Base-by-base conservation (phyloP, 2,113 vertebrate genomes). In the Actenoides hombroni region DNA sequence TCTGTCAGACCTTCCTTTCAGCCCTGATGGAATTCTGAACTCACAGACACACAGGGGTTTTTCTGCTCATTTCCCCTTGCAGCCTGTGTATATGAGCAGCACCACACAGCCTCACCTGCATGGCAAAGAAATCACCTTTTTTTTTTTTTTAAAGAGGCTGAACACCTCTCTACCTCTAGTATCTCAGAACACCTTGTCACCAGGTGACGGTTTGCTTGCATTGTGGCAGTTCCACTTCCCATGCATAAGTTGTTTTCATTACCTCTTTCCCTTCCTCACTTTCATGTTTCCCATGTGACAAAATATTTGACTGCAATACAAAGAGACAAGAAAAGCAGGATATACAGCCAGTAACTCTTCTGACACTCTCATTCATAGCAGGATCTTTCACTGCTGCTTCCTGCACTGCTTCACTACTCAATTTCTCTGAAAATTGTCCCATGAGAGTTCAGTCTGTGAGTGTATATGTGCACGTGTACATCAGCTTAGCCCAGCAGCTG, bases 221-320 rank as follows among this genome's bases (percentile, higher is more conserved):
- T 23, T 23, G 9, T 31, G 26, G 40, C 44, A 44, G n/a, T 57
- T 54, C 28, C 42, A 26, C 17, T 85, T 84, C 4, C 68, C 11
- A 12, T 1, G 8, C 5, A 0, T 13, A 44, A 35, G 18, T 17
- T 4, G 2, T 29, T 86, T 73, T 42, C 40, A 9, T 77, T 44
- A 20, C 33, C 40, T 73, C 25, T 79, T 94, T 88, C 26, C 16
- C 40, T 86, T 56, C 29, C 3, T 0, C 19, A 6, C 16, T 71
- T 19, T 20, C 0, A 0, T 16, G 40, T 64, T 69, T 40, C 51
- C 29, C 33, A n/a, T 2, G 1, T 8, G 37, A 81, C 21, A 5
- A 74, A 80, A 46, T 51, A 60, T 25, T 70, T 86, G 31, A 26
- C 37, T 37, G 23, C 53, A 65, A 13, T 17, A 46, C 7, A 33